phyloP scores from a whole-genome alignment of 2,113 vertebrate genomes.

The Cinclus cinclus region DNA sequence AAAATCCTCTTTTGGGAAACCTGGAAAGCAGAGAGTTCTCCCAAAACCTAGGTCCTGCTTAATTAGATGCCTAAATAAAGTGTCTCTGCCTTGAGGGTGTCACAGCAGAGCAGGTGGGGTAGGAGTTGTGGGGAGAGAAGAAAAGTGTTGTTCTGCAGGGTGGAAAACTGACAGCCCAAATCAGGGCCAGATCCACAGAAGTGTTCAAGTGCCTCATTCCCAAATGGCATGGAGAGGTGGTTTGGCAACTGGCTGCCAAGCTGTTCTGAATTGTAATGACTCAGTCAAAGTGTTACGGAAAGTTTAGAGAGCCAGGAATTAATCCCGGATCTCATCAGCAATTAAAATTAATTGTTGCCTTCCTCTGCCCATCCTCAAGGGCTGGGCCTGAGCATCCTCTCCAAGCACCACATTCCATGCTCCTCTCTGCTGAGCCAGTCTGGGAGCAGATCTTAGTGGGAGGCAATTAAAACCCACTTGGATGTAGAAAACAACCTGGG shows the following conservation, averaged over 20 bases:
- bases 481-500: neutral
- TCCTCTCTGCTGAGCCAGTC: neutral
- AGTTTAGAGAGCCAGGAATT: constrained; percentile 31
- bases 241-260: neutral
- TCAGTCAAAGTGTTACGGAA: neutral
- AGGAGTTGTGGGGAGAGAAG: neutral
- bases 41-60: neutral
- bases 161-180: constrained; percentile 2
- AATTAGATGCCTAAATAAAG: neutral
- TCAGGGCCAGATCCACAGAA: neutral
- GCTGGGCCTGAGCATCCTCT: neutral
- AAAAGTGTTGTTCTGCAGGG: neutral
- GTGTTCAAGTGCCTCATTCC: neutral
- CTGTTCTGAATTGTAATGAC: neutral
- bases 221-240: neutral
- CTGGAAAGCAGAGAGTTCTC: neutral
- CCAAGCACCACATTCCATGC: neutral
- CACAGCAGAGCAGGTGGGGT: neutral
- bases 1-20: neutral
- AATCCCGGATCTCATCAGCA: neutral
- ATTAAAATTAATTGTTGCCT: constrained; percentile 6
- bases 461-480: neutral
- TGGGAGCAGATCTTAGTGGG: neutral
- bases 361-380: neutral
- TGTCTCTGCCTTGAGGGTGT: neutral